Evolutionary conservation across 2,888 invertebrate species (phyloP).

Genomic region (Heliconius erato): DNA sequence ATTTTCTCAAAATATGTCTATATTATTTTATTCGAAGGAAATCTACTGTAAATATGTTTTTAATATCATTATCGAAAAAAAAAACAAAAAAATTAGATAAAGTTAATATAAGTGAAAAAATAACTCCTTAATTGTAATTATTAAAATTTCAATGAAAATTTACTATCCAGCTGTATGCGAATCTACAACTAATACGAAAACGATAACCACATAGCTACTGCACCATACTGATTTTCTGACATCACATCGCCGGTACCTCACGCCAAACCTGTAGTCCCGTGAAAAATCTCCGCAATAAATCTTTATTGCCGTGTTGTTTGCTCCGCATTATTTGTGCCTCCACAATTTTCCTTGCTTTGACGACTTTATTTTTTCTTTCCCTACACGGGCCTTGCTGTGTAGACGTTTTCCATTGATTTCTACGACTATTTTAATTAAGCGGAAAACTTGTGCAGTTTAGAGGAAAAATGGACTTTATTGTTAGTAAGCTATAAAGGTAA

Average conservation of each 20-base stretch:
- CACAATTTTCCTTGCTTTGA: constrained; percentile 81
- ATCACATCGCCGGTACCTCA: constrained; percentile 44
- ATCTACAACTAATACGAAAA: too few species aligned
- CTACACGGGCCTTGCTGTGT: constrained; percentile 65
- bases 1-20: too few species aligned
- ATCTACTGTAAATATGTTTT: too few species aligned
- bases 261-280: constrained; percentile 56
- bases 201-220: background rate
- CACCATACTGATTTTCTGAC: background rate
- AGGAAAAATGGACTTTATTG: constrained; percentile 38
- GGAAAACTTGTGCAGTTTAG: constrained; percentile 41
- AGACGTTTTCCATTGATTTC: constrained; percentile 50
- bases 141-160: too few species aligned
- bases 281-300: constrained; percentile 82
- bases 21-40: too few species aligned
- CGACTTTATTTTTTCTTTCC: constrained; percentile 69
- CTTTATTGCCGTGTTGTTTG: constrained; percentile 83
- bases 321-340: constrained; percentile 76
- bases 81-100: too few species aligned
- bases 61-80: too few species aligned
- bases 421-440: constrained; percentile 49
- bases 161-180: too few species aligned
- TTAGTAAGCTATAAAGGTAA: constrained; percentile 34
- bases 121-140: too few species aligned
- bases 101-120: too few species aligned